These are phyloP conservation scores for Prunella strophiata DNA, from an alignment of 2,797 vertebrate genomes.

Conservation along the genomic window DNA sequence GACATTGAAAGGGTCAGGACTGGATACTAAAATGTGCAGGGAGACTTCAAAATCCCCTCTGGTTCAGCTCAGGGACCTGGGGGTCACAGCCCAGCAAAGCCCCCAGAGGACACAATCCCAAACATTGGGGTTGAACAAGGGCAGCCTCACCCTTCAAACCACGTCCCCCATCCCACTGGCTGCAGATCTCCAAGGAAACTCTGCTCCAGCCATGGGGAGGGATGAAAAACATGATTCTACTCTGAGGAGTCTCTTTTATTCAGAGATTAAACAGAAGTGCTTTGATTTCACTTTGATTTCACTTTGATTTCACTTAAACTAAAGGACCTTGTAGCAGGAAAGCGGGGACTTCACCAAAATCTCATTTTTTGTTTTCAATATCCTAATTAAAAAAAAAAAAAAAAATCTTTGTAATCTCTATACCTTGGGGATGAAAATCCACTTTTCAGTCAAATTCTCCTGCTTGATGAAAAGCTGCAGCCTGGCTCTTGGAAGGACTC, in stretches of 20 bases:
- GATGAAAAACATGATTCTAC: not conserved
- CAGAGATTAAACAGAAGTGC: not conserved
- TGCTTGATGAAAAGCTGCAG: not conserved
- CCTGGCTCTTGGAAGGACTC: not conserved
- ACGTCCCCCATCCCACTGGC: not conserved
- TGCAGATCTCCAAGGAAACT: not conserved
- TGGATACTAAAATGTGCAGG: not conserved
- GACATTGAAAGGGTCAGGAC: not conserved
- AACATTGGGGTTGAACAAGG: accelerated
- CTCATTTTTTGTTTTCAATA: not conserved
- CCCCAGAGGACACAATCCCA: accelerated
- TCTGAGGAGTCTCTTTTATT: not conserved
- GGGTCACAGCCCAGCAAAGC: accelerated
- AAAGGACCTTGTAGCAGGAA: not conserved
- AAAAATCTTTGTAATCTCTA: not conserved
- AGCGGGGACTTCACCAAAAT: not conserved
- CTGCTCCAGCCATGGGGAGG: not conserved
- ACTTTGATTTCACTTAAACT: not conserved
- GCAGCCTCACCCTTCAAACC: not conserved
- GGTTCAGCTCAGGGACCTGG: not conserved
- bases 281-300: not conserved
- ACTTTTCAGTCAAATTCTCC: not conserved
- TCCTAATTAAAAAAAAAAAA: not conserved
- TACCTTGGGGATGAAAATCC: not conserved
- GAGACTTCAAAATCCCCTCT: not conserved